Evolutionary conservation across 2,113 vertebrate species (phyloP), one percentile per base, ranked within the genome.

Genomic region (Petrocephalus zakoni): DNA sequence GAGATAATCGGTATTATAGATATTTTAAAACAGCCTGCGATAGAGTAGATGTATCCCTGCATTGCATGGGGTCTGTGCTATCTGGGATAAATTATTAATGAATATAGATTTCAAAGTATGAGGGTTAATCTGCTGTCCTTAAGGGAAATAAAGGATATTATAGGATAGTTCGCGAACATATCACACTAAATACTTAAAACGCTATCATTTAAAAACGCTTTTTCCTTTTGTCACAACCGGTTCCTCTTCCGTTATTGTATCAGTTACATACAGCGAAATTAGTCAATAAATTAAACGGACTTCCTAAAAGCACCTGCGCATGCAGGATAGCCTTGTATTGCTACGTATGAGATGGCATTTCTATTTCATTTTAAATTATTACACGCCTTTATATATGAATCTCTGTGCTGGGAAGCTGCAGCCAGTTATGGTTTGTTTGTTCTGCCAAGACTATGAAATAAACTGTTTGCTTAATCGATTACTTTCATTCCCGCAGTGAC

Each of bases 311-410:
- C 64, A 72, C 29, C 1, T 19, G 25, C 34, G 34, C 29, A 0
- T 29, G 72, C 78, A 47, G n/a, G n/a, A 21, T 83, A 13, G 21
- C 5, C 34, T 78, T 19, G 46, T 83, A 83, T n/a, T n/a, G 81
- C 37, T n/a, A 83, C 37, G 9, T 49, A 83, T 49, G 81, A 22
- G 46, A 83, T n/a, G 81, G 37, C 0, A 7, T 83, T 83, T 25
- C 81, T n/a, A n/a, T 83, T 47, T 83, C 46, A 83, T 49, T 83
- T 83, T 49, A 83, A 49, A 83, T 83, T 22, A 83, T 22, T 47
- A 47, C 49, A 82, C 46, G 34, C 17, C 78, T 82, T 82, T 49
- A 83, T 47, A 83, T n/a, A 47, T 22, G 21, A 22, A 46, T 46
- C 75, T 81, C 15, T 42, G 75, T 22, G 46, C 46, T 83, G 81